Evolutionary conservation across 37 sponge, comb jelly and placozoan species (phyloP).

Genomic region (Spongia lamella): DNA sequence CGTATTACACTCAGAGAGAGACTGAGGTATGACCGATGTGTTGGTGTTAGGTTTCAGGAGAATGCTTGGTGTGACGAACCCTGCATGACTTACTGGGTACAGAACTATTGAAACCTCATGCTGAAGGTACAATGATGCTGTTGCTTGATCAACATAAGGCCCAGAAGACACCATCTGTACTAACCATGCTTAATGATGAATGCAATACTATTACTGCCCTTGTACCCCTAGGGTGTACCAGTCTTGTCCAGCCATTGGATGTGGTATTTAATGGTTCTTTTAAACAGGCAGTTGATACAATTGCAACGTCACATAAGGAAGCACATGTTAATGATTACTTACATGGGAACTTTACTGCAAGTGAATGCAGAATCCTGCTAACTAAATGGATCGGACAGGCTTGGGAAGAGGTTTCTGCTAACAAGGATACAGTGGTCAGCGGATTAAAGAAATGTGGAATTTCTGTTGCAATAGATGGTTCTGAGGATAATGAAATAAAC

Average conservation of each 20-base stretch:
- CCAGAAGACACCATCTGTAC: constrained; percentile 23
- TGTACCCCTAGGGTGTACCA: constrained; percentile 56
- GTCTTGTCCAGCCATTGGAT: constrained; percentile 57
- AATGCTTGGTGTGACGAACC: constrained; percentile 56
- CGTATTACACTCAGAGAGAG: constrained; percentile 23
- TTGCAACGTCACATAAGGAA: constrained; percentile 41
- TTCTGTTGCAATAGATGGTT: constrained; percentile 38
- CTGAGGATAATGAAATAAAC: constrained; percentile 43
- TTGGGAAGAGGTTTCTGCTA: constrained; percentile 46
- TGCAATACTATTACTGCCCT: constrained; percentile 12
- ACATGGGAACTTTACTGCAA: constrained; percentile 31
- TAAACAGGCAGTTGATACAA: constrained; percentile 26
- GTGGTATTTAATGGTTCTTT: constrained; percentile 45
- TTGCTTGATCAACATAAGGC: constrained; percentile 43
- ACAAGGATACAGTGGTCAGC: constrained; percentile 41
- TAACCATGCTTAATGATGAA: constrained; percentile 11
- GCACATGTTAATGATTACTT: constrained; percentile 42
- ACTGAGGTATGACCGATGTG: constrained; percentile 29
- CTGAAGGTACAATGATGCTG: constrained; percentile 11
- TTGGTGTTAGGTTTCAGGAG: constrained; percentile 30
- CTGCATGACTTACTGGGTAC: constrained; percentile 24
- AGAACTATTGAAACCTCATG: constrained; percentile 1
- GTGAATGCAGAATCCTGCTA: constrained; percentile 30
- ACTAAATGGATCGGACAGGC: constrained; percentile 62
- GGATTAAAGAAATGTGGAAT: constrained; percentile 54